Conservation (phyloP, 2,113 vertebrate species). For the Lota lota region DNA sequence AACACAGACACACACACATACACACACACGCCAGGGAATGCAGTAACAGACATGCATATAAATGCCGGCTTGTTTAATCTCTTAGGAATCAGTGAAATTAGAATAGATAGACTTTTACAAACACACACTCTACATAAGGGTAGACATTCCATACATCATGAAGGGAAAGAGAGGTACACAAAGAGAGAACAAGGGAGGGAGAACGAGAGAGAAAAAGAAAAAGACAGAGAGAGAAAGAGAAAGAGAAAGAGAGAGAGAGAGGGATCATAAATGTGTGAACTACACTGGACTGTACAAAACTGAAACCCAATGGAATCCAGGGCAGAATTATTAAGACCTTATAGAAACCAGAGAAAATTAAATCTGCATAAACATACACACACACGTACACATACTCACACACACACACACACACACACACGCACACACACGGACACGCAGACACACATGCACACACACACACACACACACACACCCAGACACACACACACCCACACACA, state of each 20-base stretch:
- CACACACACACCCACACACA: background rate
- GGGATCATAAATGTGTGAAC: background rate
- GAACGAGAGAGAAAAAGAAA: slow-evolving; percentile 27
- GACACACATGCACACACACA: no score
- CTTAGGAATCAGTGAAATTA: slow-evolving; percentile 64
- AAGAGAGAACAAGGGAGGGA: background rate
- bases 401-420: background rate
- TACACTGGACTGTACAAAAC: slow-evolving; percentile 29
- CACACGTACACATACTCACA: background rate
- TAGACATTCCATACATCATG: slow-evolving; percentile 68
- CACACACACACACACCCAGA: no score
- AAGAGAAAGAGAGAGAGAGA: slow-evolving; percentile 21
- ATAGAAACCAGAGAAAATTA: slow-evolving; percentile 1
- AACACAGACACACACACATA: slow-evolving; percentile 23
- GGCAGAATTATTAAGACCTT: slow-evolving; percentile 26
- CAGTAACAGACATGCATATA: background rate
- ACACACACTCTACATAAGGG: slow-evolving; percentile 62
- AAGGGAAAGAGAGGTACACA: slow-evolving; percentile 19
- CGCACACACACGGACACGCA: background rate
- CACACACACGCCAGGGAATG: background rate
- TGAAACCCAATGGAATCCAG: slow-evolving; percentile 28
- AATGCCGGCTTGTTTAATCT: slow-evolving; percentile 62
- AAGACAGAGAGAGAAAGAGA: slow-evolving; percentile 24
- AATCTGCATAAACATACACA: slow-evolving; percentile 12
- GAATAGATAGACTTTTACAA: slow-evolving; percentile 72